Base-by-base conservation (phyloP, 2,888 invertebrate species). In the Ceratothoa steindachneri region DNA sequence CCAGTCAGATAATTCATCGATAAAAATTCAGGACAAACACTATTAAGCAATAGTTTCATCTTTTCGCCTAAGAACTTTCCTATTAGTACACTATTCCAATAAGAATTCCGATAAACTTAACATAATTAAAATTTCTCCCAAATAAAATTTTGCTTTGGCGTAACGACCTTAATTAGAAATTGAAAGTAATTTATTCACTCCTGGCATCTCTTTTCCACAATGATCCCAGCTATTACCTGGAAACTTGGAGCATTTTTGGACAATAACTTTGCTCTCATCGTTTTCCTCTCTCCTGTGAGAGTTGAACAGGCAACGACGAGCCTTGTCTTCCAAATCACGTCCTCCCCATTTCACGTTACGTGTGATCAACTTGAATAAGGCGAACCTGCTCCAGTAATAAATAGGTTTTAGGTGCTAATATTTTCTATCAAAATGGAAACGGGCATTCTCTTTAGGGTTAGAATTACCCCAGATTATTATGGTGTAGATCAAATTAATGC, bases 381-480 rank as follows among this genome's bases (percentile, higher is more conserved):
- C 41, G 41, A 41, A 41, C 41, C 41, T 24, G 60, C 60, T n/a
- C 19, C 22, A 12, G 60, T 60, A 60, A 60, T 60, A 60, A 60
- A 60, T 60, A 60, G 60, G 27, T 60, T 60, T 60, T 60, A 60
- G 60, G 60, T 60, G 60, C 60, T 60, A 60, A 60, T 60, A 60
- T 60, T 60, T 60, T 60, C 60, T 60, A 60, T 60, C 60, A 60
- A 60, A 60, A 60, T 60, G 60, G 60, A 60, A 60, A 60, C 60
- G n/a, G 60, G 60, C 60, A 60, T 60, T 60, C 60, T 60, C 60
- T 24, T 60, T 60, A 60, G 60, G 60, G 60, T 60, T 60, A 24
- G 60, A 60, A 60, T 60, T 60, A 60, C 60, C 60, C 60, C 60
- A 60, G 60, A 60, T 60, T 60, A 60, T 60, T 60, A 60, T 60